Percentiles rank a stretch among this genome's conserved stretches.
Conservation (phyloP, 2,113 vertebrate genomes). For the Capra hircus region DNA sequence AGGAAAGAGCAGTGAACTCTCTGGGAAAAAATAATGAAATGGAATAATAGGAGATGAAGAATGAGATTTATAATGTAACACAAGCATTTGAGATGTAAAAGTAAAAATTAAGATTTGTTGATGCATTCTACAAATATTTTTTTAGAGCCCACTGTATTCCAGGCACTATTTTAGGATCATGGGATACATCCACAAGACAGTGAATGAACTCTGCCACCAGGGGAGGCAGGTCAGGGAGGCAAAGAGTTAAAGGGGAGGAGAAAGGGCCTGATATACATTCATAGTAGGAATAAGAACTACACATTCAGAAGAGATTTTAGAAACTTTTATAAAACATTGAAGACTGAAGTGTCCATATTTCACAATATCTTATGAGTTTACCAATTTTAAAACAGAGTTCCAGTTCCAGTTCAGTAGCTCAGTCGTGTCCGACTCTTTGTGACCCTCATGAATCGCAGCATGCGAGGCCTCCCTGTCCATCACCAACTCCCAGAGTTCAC, state of each 20-base stretch:
- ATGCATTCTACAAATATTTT: background rate
- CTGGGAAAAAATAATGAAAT: background rate
- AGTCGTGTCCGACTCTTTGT: too few species aligned
- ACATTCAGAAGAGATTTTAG: background rate
- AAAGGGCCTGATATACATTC: background rate
- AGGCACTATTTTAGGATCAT: background rate
- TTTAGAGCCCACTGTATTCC: background rate
- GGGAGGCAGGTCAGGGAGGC: background rate
- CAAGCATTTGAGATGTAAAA: background rate
- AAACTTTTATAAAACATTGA: background rate
- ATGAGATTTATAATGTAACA: background rate
- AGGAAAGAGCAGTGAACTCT: background rate
- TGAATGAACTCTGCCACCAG: background rate
- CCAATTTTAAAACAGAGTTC: background rate
- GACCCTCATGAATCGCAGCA: too few species aligned
- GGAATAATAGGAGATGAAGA: background rate
- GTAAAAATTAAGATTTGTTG: background rate
- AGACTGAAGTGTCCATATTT: background rate
- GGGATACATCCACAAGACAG: background rate
- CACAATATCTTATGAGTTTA: background rate
- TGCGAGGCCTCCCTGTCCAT: accelerated
- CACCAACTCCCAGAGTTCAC: too few species aligned
- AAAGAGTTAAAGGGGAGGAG: background rate
- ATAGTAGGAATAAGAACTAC: background rate
- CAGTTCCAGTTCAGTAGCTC: too few species aligned